Conservation (phyloP, 2,113 vertebrate species). For the Hystrix cristata region DNA sequence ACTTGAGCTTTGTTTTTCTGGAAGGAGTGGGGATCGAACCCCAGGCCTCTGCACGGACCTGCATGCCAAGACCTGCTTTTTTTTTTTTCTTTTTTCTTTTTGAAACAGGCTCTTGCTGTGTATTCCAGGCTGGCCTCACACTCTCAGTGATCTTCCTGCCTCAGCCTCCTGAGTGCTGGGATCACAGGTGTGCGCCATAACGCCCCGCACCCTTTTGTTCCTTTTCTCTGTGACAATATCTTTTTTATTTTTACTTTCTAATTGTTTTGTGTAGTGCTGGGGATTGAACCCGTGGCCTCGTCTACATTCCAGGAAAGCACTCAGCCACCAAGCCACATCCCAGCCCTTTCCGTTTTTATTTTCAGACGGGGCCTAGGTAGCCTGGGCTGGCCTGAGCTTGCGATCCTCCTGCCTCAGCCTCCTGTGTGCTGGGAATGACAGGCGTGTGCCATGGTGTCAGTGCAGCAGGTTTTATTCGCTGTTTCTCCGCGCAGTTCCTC, state of each 20-base stretch:
- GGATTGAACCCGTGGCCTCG: neutral
- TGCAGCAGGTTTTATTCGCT: neutral
- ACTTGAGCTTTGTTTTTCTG: neutral
- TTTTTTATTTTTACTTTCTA: neutral
- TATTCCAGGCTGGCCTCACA: neutral
- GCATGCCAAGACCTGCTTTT: neutral
- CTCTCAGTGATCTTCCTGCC: neutral
- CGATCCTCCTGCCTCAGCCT: neutral
- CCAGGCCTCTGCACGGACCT: neutral
- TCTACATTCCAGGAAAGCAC: neutral
- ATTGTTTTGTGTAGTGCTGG: neutral
- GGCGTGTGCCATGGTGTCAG: neutral
- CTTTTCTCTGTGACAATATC: neutral
- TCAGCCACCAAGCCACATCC: neutral
- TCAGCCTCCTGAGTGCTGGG: neutral
- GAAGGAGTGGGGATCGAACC: neutral
- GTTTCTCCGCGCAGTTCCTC: neutral
- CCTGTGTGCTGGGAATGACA: neutral
- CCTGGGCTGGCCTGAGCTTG: neutral
- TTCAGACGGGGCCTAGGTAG: neutral
- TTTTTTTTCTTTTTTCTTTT: neutral
- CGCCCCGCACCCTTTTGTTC: neutral
- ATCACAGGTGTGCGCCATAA: neutral
- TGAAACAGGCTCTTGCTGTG: neutral
- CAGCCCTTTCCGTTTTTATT: neutral